Evolutionary conservation across 2,888 invertebrate genomes (phyloP), one percentile per base, ranked within the genome.

Genomic region (Piscicola geometra): DNA sequence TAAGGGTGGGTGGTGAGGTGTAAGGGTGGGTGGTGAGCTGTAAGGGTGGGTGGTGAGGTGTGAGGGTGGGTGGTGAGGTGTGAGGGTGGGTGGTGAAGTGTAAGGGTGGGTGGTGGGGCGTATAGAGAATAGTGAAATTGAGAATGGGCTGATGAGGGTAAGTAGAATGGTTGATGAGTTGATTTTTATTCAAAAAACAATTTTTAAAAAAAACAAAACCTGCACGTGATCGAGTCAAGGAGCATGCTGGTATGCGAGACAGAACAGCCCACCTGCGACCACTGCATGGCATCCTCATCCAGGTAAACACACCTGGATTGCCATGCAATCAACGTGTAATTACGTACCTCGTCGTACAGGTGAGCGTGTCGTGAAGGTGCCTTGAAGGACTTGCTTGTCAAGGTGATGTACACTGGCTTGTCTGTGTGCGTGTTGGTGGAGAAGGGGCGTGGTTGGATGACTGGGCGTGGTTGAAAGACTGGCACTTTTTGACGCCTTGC

Each of bases 261-360:
- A 52, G 75, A 75, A 76, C 85, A 85, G 2, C 84, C 84, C 28
- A 81, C 78, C 1, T 78, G 75, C 18, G 81, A 80, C 84, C 85
- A 84, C 3, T 76, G 64, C 25, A 78, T 75, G 15, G 56, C 68
- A 5, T 71, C 69, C 3, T 78, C 71, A 71, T 83, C 79, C 84
- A 84, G 84, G 81, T 80, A 83, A 25, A 84, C 76, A 79, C 85
- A 85, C 47, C 81, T 78, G 21, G 82, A 81, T 81, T 82, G 82
- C 84, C 84, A 84, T 50, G 83, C 69, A 35, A 78, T 81, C 15
- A 85, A 77, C 12, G 80, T 79, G 79, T 85, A 85, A 71, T 81
- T 77, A 1, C 83, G 81, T n/a, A 77, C 75, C n/a, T 79, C 77
- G 41, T 82, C 80, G 78, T 73, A 73, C 30, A 73, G 73, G 41